These are phyloP conservation scores for Drosophila prostipennis DNA, from an alignment of 2,888 invertebrate species.

Conservation along the genomic window DNA sequence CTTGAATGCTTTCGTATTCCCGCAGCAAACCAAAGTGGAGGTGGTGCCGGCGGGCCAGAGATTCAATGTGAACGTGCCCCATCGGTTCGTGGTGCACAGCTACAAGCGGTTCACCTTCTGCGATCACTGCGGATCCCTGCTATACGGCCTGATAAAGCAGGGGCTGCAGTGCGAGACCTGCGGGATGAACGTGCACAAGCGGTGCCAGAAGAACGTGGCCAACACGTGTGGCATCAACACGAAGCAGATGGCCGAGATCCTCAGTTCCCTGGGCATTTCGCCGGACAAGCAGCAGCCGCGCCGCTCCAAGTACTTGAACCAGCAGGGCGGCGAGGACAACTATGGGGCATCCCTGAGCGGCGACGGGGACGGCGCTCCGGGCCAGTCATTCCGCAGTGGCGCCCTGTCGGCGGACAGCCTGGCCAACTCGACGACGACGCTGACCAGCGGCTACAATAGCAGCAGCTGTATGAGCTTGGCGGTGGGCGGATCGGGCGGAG, in stretches of 20 bases:
- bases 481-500: slow-evolving; percentile 61
- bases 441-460: slow-evolving; percentile 75
- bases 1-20: not conserved
- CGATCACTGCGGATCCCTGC: slow-evolving; percentile 99
- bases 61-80: slow-evolving; percentile 99
- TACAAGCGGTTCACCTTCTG: slow-evolving; percentile 99
- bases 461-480: slow-evolving; percentile 79
- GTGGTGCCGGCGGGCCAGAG: slow-evolving; percentile 89
- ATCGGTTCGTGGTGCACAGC: slow-evolving; percentile 97
- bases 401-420: slow-evolving; percentile 73
- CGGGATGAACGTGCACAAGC: slow-evolving; percentile 98
- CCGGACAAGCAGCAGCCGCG: slow-evolving; percentile 91
- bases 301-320: slow-evolving; percentile 86
- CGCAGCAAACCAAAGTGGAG: slow-evolving; percentile 85
- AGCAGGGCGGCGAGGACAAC: slow-evolving; percentile 84
- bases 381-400: slow-evolving; percentile 77
- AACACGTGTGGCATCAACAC: slow-evolving; percentile 99
- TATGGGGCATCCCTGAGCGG: slow-evolving; percentile 84
- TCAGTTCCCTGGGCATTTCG: slow-evolving; percentile 95
- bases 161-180: slow-evolving; percentile 99
- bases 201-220: slow-evolving; percentile 99
- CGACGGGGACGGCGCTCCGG: slow-evolving; percentile 68
- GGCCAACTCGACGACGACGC: slow-evolving; percentile 64
- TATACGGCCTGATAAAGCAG: slow-evolving; percentile 98
- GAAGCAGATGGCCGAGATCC: slow-evolving; percentile 97